Evolutionary conservation across 1,140 invertebrate species (phyloP), one percentile per base, ranked within the genome.

Genomic region (Hylaeus anthracinus): DNA sequence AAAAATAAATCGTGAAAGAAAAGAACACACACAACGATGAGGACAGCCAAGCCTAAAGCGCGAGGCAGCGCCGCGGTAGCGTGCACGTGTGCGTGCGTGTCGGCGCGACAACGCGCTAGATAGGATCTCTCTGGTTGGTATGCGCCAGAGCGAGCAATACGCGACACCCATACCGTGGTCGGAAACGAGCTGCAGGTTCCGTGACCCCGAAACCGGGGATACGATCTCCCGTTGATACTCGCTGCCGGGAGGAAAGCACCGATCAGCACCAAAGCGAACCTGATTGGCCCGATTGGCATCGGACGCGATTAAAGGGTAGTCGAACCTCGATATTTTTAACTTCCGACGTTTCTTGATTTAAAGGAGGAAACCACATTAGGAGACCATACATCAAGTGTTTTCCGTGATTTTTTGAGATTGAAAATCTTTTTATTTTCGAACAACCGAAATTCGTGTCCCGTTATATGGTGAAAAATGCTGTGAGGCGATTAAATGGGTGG

Each of bases 201-300:
- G 83, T 88, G 86, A 88, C 86, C 86, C 81, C 86, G 73, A 88
- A 88, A 88, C 60, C 71, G 63, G n/a, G 64, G 55, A 86, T 78
- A 72, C 72, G 60, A 76, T 81, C 73, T 81, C 75, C 37, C 26
- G 70, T 56, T 73, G 70, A 72, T 79, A 79, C 66, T 15, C 8
- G 51, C 61, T 53, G 39, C 6, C 51, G 45, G 58, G 75, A 78
- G 75, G 10, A 78, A 71, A 78, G 66, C 75, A 43, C 61, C 51
- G 70, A 63, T 78, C 37, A 48, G 39, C 53, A 4, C 63, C 12
- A 5, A 9, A 3, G 26, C 45, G 61, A 5, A 1, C 10, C 43
- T 58, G 73, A 79, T 79, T 79, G 60, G 14, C 41, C 10, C 60
- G 69, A 72, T 72, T 63, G 9, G 1, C 51, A 53, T 41, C 69